phyloP scores from a whole-genome alignment of 92 coral and sea anemone genomes.

The Umimayanthus chanpuru region DNA sequence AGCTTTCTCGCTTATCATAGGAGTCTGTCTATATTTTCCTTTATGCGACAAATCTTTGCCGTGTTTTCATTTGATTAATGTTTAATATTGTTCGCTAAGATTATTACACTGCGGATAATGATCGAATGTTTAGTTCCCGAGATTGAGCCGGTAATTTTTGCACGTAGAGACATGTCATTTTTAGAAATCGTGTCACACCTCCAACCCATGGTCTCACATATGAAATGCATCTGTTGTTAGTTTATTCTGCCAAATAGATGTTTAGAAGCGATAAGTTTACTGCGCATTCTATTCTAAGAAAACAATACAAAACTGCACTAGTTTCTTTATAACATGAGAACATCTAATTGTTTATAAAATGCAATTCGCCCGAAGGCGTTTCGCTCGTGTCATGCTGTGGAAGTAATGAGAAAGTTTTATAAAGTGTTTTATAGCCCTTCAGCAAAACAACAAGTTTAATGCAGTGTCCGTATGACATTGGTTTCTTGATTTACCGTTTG shows the following conservation, averaged over 20 bases:
- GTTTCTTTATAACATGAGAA: neutral
- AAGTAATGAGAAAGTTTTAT: slow-evolving; percentile 29
- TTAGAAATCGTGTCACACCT: neutral
- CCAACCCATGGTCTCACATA: neutral
- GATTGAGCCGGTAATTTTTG: neutral
- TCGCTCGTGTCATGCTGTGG: slow-evolving; percentile 8
- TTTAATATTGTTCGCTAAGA: neutral
- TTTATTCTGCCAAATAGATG: neutral
- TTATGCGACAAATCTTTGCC: neutral
- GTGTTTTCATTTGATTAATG: neutral
- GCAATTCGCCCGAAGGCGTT: neutral
- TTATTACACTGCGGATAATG: neutral
- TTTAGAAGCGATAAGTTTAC: neutral
- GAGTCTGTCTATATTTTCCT: neutral
- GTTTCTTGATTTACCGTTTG: neutral
- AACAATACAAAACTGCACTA: neutral
- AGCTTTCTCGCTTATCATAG: neutral
- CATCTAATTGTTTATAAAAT: neutral
- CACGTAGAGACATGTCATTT: neutral
- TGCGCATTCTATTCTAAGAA: neutral
- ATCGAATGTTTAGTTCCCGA: neutral
- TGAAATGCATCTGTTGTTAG: neutral
- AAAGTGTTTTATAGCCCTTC: slow-evolving; percentile 3
- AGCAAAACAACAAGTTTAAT: neutral
- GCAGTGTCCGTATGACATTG: neutral